Evolutionary conservation across 2,888 invertebrate species (phyloP), one percentile per base, ranked within the genome.

Genomic region (Dugesia japonica): DNA sequence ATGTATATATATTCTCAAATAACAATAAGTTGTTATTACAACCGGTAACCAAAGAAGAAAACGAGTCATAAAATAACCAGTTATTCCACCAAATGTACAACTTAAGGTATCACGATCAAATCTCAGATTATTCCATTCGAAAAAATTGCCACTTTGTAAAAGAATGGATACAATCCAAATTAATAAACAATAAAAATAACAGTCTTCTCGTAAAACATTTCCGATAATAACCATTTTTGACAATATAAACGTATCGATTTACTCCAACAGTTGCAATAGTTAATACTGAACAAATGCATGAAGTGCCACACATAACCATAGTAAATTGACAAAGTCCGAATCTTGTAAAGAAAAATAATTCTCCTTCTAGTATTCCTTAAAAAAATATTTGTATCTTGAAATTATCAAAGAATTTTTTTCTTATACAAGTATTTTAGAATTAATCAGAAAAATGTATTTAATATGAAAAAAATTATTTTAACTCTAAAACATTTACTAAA

Each of bases 121-220:
- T 33, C 71, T 77, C 71, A 79, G 79, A 71, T 78, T 79, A 9
- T 79, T 79, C 80, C 80, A 80, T 26, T 79, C 80, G 72, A 79
- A 76, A 28, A 78, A 75, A 74, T 78, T 79, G 9, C 78, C 78
- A 74, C n/a, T n/a, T n/a, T n/a, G n/a, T n/a, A n/a, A 79, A 26
- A 79, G 75, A 74, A 80, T 79, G 28, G 79, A 76, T 28, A 80
- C 42, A n/a, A 78, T 27, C 80, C 80, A 80, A 7, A 79, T 78
- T 1, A 76, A 75, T 17, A 75, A 13, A 31, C 80, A 79, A 71
- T 79, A 79, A 17, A 78, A 38, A 4, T 76, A 26, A 27, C 56
- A 78, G 79, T 27, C 73, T 42, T 1, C 28, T 23, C 23, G 79
- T 79, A 76, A 75, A 80, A 27, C 79, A 42, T 28, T 72, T 74